phyloP scores from a whole-genome alignment of 2,113 vertebrate genomes.

The Anhinga anhinga region DNA sequence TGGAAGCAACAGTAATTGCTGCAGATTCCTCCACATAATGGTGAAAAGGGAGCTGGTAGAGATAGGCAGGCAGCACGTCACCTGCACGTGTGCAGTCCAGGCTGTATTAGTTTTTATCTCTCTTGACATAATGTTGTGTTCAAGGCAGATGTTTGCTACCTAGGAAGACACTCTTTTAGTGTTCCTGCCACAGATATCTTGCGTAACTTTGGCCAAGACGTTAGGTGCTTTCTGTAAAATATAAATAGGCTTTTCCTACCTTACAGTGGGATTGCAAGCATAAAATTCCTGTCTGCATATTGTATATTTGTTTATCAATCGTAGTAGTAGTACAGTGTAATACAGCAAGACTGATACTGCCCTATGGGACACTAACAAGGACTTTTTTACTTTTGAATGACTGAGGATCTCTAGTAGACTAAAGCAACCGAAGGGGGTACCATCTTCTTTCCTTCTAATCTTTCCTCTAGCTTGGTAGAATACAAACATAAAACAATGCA shows the following conservation, averaged over 20 bases:
- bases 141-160: not conserved
- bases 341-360: not conserved
- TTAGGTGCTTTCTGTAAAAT: not conserved
- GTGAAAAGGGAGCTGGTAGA: not conserved
- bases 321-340: not conserved
- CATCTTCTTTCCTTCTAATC: not conserved
- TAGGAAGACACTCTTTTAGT: not conserved
- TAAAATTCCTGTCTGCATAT: not conserved
- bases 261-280: not conserved
- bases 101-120: not conserved
- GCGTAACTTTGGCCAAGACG: not conserved
- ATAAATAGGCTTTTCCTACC: not conserved
- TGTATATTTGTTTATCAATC: not conserved
- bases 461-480: not conserved
- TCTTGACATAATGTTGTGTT: not conserved
- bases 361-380: not conserved
- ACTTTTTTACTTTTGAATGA: not conserved
- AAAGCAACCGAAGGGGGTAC: not conserved
- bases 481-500: not conserved
- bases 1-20: not conserved
- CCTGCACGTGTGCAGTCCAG: not conserved
- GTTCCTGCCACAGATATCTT: not conserved
- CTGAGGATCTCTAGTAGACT: not conserved
- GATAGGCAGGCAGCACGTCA: not conserved
- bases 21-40: not conserved